Base-by-base conservation (phyloP, 2,797 vertebrate species). In the Anguilla marmorata region DNA sequence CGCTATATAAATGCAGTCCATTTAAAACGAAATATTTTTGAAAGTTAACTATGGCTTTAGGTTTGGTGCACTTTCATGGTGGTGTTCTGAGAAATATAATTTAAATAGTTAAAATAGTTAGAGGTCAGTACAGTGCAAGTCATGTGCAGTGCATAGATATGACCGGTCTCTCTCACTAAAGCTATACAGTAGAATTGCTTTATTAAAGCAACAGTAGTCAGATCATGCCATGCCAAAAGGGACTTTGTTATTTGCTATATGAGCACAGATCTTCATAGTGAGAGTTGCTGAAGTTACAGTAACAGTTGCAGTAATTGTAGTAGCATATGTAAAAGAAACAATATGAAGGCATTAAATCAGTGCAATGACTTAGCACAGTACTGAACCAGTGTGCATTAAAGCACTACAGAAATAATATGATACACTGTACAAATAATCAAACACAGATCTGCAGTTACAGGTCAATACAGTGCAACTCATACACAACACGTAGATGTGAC, bases 401-500 rank as follows among this genome's bases (percentile, higher is more conserved):
- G 60, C 8, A 66, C 21, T 74, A 2, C 30, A 33, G 9, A 37
- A 74, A 12, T 37, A 30, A 74, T 33, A 74, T 74, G 30, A 74
- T 74, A 12, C 30, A 72, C 69, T 12, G 27, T 74, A 74, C 30
- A 74, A 74, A 74, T 74, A 74, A 74, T 1, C 30, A 82, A 48
- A 48, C n/a, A 41, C 33, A 21, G 41, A 8, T 45, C 16, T 82
- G 4, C 7, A 45, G 21, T 80, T 45, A 6, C 83, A 86, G 93
- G 94, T 96, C 95, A 94, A 96, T 96, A 95, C 89, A 27, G 92
- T 86, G 85, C 88, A 91, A 91, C 92, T 92, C 91, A 89, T 91
- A 86, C 89, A 85, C 91, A 66, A 96, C 94, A 96, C 95, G 95
- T 94, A 95, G 96, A 96, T 96, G 94, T 90, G 91, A 92, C 92